phyloP scores from a whole-genome alignment of 64 coral and sea anemone species.

The Trachythela sp. region DNA sequence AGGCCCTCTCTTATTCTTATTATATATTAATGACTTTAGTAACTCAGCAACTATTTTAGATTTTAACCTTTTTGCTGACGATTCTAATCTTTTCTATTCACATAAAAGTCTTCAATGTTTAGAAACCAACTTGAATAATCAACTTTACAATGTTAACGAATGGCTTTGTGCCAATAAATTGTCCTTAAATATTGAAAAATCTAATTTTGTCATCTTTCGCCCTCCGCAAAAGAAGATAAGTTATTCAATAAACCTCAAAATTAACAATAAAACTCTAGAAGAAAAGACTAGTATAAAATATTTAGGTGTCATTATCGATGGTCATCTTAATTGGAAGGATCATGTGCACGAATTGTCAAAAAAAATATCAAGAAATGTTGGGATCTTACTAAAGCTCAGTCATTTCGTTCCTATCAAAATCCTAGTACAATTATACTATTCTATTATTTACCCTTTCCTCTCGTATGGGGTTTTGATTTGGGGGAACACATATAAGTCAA shows the following conservation, averaged over 20 bases:
- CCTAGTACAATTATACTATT: neutral
- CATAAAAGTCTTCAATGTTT: neutral
- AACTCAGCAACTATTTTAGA: neutral
- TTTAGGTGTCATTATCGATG: neutral
- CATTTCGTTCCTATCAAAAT: neutral
- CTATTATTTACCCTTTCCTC: neutral
- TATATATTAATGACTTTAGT: neutral
- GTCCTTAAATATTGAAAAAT: neutral
- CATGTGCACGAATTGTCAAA: neutral
- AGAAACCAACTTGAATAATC: neutral
- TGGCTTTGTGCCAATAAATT: neutral
- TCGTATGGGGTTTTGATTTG: neutral
- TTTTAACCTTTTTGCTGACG: conserved; percentile 3
- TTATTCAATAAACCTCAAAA: neutral
- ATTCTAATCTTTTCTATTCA: neutral
- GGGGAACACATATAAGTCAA: neutral
- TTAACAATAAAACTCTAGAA: neutral
- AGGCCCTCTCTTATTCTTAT: neutral
- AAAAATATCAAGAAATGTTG: neutral
- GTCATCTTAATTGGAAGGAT: neutral
- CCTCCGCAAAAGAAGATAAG: neutral
- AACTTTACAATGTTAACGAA: neutral
- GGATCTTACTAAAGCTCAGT: neutral
- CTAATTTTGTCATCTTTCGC: neutral
- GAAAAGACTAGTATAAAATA: neutral